These are phyloP conservation scores for Ascidia mentula DNA, from an alignment of 23 tunicate species.

Conservation along the genomic window DNA sequence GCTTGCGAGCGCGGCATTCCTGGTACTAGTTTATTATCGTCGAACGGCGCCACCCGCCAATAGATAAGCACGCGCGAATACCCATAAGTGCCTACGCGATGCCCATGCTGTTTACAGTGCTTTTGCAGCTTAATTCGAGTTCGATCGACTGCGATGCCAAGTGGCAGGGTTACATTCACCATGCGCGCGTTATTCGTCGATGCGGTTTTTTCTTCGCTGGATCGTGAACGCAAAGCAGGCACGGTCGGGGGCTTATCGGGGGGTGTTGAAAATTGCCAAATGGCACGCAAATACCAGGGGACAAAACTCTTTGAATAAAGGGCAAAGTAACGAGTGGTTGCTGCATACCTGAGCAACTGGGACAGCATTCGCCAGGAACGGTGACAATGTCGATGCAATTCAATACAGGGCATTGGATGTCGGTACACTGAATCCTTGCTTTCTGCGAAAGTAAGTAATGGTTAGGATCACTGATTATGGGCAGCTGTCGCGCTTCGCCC, in stretches of 20 bases:
- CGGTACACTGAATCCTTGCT: conserved; percentile 34
- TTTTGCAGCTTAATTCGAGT: background rate
- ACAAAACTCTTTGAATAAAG: background rate
- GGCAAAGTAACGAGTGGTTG: background rate
- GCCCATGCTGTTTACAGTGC: background rate
- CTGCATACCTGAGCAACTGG: conserved; percentile 72
- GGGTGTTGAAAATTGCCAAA: background rate
- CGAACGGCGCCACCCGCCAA: background rate
- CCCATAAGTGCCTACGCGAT: no score
- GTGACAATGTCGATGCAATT: conserved; percentile 43
- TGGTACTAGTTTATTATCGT: background rate
- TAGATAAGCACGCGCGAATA: conserved; percentile 1
- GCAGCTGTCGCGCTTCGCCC: no score
- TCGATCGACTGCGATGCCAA: background rate
- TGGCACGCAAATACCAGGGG: background rate
- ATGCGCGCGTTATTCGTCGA: background rate
- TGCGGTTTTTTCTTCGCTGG: background rate
- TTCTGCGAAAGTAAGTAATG: conserved; percentile 16
- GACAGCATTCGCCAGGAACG: conserved; percentile 72
- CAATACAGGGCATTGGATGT: conserved; percentile 33
- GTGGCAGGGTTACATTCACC: background rate
- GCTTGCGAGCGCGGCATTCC: background rate
- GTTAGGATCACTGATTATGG: background rate
- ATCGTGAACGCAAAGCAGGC: background rate
- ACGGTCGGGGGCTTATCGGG: background rate